Conservation (phyloP, 2,888 invertebrate species). For the Diarsia brunnea region DNA sequence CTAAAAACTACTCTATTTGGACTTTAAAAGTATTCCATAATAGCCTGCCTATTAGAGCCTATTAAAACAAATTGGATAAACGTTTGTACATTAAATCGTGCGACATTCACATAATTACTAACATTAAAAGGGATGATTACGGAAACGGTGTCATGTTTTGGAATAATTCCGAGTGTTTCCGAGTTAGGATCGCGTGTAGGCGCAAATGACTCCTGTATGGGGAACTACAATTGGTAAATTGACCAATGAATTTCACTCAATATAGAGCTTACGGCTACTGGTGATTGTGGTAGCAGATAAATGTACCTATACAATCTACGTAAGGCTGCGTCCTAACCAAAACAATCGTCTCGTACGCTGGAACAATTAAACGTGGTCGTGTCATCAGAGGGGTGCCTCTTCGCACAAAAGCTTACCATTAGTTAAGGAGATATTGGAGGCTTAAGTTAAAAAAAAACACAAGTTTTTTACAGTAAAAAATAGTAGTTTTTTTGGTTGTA, state of each 20-base stretch:
- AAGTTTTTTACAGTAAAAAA: no score
- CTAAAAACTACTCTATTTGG: slow-evolving; percentile 4
- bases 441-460: no score
- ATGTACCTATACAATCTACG: background rate
- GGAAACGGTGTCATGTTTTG: slow-evolving; percentile 48
- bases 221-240: slow-evolving; percentile 78
- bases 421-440: no score
- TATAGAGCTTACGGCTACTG: slow-evolving; percentile 28
- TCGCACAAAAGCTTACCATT: no score
- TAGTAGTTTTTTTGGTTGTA: no score
- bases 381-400: no score
- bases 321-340: background rate
- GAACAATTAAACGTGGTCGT: background rate
- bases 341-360: background rate
- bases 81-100: slow-evolving; percentile 42
- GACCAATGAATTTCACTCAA: slow-evolving; percentile 70
- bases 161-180: slow-evolving; percentile 52
- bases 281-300: background rate
- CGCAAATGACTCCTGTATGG: slow-evolving; percentile 64
- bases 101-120: slow-evolving; percentile 54
- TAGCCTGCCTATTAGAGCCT: slow-evolving; percentile 30
- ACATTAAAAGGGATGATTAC: slow-evolving; percentile 54
- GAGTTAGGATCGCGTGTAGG: slow-evolving; percentile 68
- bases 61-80: slow-evolving; percentile 58
- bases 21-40: slow-evolving; percentile 22